Percentiles rank a stretch among this genome's conserved stretches.
phyloP scores from a whole-genome alignment of 2,888 invertebrate species.

The Entomobrya multifasciata region DNA sequence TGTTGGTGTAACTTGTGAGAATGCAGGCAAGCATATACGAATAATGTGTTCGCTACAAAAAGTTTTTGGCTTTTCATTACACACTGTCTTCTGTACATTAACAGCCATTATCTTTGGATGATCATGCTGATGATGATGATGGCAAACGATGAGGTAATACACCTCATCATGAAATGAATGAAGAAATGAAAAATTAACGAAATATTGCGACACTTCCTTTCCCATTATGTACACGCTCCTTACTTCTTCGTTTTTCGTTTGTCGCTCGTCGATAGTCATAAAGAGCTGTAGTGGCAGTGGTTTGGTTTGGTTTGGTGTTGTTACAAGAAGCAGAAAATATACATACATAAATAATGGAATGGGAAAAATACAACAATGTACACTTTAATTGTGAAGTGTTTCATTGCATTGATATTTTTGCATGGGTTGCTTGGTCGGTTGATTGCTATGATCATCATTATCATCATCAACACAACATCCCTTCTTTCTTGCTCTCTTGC shows the following conservation, averaged over 20 bases:
- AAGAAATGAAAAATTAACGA: constrained; percentile 74
- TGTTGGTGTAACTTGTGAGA: constrained; percentile 3
- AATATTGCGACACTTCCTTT: constrained; percentile 74
- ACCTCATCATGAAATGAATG: constrained; percentile 64
- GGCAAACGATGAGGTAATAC: constrained; percentile 61
- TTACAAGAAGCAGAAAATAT: too few species aligned
- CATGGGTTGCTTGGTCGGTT: not conserved
- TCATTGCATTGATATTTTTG: not conserved
- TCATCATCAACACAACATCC: not conserved
- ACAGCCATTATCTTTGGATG: constrained; percentile 19
- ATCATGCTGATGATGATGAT: constrained; percentile 6
- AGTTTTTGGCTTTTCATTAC: not conserved
- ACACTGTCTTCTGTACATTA: not conserved
- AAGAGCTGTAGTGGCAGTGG: too few species aligned
- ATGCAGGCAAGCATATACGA: constrained; percentile 8
- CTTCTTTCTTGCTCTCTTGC: not conserved
- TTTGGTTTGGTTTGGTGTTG: too few species aligned
- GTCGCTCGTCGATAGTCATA: too few species aligned
- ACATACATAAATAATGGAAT: too few species aligned
- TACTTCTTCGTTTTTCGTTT: not conserved
- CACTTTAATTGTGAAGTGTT: too few species aligned
- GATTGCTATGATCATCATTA: not conserved
- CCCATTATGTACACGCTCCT: constrained; percentile 63
- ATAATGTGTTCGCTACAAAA: not conserved
- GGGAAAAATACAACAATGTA: too few species aligned